Percentiles rank a stretch among this genome's conserved stretches.
Evolutionary conservation across 1,140 invertebrate species (phyloP).

Genomic region (Drosophila lacertosa): DNA sequence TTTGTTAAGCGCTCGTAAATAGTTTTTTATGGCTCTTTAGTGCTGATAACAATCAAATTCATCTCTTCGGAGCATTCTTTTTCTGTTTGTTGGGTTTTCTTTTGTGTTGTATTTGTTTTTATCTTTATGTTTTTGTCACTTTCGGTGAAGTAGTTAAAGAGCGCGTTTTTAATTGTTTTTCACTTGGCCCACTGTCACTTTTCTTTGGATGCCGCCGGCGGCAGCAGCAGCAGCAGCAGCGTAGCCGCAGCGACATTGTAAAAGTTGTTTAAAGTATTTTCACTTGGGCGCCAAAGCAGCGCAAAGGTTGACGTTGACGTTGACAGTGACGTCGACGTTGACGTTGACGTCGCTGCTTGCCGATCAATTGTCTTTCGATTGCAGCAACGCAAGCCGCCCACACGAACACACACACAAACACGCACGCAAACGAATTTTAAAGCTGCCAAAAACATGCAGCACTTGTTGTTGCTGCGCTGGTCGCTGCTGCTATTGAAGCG

Average conservation of each 20-base stretch:
- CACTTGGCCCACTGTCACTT: slow-evolving; percentile 66
- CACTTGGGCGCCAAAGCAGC: slow-evolving; percentile 46
- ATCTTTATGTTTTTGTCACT: slow-evolving; percentile 35
- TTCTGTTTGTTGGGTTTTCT: not conserved
- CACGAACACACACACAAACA: slow-evolving; percentile 11
- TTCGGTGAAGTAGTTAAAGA: slow-evolving; percentile 38
- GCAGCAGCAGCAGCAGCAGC: slow-evolving; percentile 5
- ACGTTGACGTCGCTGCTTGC: slow-evolving; percentile 10
- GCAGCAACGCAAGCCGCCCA: slow-evolving; percentile 28
- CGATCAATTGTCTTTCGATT: slow-evolving; percentile 19
- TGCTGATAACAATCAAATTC: slow-evolving; percentile 1
- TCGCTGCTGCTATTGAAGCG: slow-evolving; percentile 18
- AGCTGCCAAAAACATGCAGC: slow-evolving; percentile 20
- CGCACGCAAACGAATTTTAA: slow-evolving; percentile 5
- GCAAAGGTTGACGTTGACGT: slow-evolving; percentile 10
- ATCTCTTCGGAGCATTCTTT: not conserved
- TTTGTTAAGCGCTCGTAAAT: slow-evolving; percentile 4
- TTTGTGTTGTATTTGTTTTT: not conserved
- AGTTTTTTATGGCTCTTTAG: not conserved
- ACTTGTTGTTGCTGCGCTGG: slow-evolving; percentile 18
- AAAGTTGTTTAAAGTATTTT: slow-evolving; percentile 72
- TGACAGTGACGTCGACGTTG: not conserved
- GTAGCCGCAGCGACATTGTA: slow-evolving; percentile 55
- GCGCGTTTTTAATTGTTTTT: slow-evolving; percentile 54
- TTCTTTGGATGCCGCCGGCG: slow-evolving; percentile 44